Evolutionary conservation across 2,113 vertebrate species (phyloP).

Genomic region (Spea multiplicata): DNA sequence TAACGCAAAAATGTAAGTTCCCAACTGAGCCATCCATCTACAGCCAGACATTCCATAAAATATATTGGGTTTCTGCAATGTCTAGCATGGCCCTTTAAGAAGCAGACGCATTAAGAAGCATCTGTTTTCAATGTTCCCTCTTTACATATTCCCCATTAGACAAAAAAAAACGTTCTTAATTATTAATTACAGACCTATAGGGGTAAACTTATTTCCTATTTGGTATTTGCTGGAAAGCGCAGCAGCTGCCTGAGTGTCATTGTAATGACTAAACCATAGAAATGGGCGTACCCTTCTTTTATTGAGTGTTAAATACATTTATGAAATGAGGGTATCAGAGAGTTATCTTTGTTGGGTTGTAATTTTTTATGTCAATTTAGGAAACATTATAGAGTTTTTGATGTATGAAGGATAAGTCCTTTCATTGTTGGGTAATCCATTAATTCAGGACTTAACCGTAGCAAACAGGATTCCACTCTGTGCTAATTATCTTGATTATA

Average conservation of each 20-base stretch:
- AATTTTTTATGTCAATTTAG: conserved; percentile 6
- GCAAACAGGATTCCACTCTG: neutral
- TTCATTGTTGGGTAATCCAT: neutral
- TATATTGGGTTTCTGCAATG: neutral
- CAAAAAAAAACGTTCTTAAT: conserved; percentile 10
- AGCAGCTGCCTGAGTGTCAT: conserved; percentile 11
- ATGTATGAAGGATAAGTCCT: neutral
- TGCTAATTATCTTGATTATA: conserved; percentile 8
- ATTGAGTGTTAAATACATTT: neutral
- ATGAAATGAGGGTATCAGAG: neutral
- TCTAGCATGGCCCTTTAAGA: neutral
- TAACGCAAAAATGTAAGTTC: neutral
- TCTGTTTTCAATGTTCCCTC: conserved; percentile 1
- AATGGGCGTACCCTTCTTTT: neutral
- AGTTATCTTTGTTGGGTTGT: neutral
- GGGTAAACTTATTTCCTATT: conserved; percentile 20
- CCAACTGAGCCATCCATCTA: neutral
- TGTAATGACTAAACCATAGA: neutral
- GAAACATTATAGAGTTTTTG: neutral
- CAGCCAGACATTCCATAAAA: neutral
- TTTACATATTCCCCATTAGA: conserved; percentile 12
- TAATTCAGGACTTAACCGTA: neutral
- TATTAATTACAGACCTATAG: conserved; percentile 38
- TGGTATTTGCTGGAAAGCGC: conserved; percentile 15
- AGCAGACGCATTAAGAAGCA: conserved; percentile 14